Evolutionary conservation across 2,888 invertebrate species (phyloP).

Genomic region (Dryadula phaetusa): DNA sequence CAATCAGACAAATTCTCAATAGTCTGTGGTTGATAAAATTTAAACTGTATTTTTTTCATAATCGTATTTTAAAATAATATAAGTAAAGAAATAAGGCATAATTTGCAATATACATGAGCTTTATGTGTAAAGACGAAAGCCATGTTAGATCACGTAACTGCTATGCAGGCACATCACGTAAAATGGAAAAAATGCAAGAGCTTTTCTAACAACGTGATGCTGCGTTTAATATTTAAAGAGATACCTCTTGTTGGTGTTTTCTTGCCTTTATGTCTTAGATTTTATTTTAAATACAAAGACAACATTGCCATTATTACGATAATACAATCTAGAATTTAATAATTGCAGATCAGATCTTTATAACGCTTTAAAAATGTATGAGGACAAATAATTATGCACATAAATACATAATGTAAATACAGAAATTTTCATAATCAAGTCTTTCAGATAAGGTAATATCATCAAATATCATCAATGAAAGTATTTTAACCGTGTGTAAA

Average conservation of each 20-base stretch:
- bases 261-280: background rate
- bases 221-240: conserved; percentile 4
- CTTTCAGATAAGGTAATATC: too few species aligned
- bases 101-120: background rate
- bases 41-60: background rate
- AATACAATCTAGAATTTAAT: too few species aligned
- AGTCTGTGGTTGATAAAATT: too few species aligned
- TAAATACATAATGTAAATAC: background rate
- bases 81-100: background rate
- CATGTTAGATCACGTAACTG: conserved; percentile 21
- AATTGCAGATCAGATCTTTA: too few species aligned
- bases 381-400: background rate
- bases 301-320: background rate
- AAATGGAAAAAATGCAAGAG: conserved; percentile 20
- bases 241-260: background rate
- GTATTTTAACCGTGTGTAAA: too few species aligned
- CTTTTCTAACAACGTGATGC: conserved; percentile 21
- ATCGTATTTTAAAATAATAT: background rate
- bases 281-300: background rate
- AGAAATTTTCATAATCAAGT: too few species aligned
- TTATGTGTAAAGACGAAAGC: conserved; percentile 13
- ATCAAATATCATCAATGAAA: too few species aligned
- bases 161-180: conserved; percentile 24
- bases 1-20: too few species aligned
- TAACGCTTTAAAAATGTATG: too few species aligned